Base-by-base conservation (phyloP, 2,113 vertebrate genomes). In the Tyrannus savana region DNA sequence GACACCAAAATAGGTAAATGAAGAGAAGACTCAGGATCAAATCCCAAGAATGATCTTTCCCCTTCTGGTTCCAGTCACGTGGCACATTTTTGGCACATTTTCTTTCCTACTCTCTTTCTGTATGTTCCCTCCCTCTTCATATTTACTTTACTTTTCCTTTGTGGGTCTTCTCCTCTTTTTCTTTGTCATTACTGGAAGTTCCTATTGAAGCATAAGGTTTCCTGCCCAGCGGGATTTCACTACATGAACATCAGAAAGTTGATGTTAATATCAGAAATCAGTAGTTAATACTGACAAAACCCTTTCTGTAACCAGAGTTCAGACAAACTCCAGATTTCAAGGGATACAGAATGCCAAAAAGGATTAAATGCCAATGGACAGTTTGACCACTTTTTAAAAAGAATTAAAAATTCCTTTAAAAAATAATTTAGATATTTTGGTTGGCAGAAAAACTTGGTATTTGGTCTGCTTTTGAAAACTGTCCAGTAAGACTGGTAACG, bases 371-470 rank as follows among this genome's bases (percentile, higher is more conserved):
- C 21, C 23, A 49, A 24, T 24, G 14, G 84, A 88, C 23, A 44
- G 8, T 7, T 4, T 5, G 0, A 25, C 6, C 2, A n/a, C 24
- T 62, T 73, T 10, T 13, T 1, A 27, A 84, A n/a, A 53, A 46
- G 11, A 67, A 6, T 67, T 67, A 7, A 30, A 9, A 39, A 30
- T n/a, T 46, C 0, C 14, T 58, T 82, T 68, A 4, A 4, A 39
- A 67, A 68, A 75, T 4, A 83, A 84, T 50, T 55, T 2, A 41
- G 18, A 55, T 44, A 15, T 31, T 71, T 84, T 66, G 15, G 4
- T 55, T 60, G 33, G 30, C n/a, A 80, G 21, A 52, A 74, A 69
- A 80, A 21, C 11, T 42, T 63, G 9, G 25, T 66, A 46, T 62
- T 63, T 67, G 22, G 9, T 56, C 64, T 75, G 44, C 46, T 71